Percentiles rank a stretch among this genome's conserved stretches.
phyloP scores from a whole-genome alignment of 2,888 invertebrate species.

The Drepana falcataria region DNA sequence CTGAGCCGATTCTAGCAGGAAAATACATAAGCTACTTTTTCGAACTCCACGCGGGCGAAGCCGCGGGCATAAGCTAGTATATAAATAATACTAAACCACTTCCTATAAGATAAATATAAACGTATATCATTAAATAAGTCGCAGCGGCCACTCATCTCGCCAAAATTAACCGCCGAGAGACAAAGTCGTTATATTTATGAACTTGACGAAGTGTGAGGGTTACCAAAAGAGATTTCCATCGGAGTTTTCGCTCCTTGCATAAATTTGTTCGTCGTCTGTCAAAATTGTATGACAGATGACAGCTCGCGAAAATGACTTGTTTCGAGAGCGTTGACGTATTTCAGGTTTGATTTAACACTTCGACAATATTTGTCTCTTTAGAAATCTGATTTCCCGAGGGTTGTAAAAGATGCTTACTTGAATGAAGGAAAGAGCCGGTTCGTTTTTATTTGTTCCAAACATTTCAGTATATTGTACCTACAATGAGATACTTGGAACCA shows the following conservation, averaged over 20 bases:
- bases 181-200: conserved; percentile 54
- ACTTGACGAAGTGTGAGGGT: conserved; percentile 36
- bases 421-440: too few species aligned
- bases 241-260: conserved; percentile 13
- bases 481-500: too few species aligned
- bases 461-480: too few species aligned
- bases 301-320: conserved; percentile 4
- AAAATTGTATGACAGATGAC: neutral
- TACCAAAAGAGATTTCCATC: conserved; percentile 20
- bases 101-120: neutral
- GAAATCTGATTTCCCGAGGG: neutral
- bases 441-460: too few species aligned
- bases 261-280: neutral
- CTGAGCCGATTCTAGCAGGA: too few species aligned
- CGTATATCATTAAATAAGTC: conserved; percentile 28
- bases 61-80: too few species aligned
- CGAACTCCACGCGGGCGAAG: too few species aligned
- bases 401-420: neutral
- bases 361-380: neutral
- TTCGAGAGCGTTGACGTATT: neutral
- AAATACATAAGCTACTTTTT: too few species aligned
- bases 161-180: conserved; percentile 45
- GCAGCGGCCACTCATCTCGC: conserved; percentile 30
- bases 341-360: neutral
- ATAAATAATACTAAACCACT: neutral